A percentile compares a stretch with the other conserved stretches of the same genome.
These are phyloP conservation scores for Platalea minor DNA, from an alignment of 2,797 vertebrate species.

Conservation along the genomic window DNA sequence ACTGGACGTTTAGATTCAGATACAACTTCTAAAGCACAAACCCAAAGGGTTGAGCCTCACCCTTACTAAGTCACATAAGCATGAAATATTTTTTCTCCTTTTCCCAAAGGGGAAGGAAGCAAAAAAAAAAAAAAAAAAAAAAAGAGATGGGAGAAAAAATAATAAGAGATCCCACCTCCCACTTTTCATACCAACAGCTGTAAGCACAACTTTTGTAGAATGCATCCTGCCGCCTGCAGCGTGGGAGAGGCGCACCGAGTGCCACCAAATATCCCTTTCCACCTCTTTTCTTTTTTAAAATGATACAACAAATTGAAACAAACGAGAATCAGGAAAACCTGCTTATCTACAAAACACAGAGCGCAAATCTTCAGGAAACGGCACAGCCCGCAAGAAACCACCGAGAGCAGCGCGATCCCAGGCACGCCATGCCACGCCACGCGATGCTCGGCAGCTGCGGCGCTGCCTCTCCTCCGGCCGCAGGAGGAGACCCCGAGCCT, in stretches of 20 bases:
- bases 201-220: not conserved
- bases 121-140: no score
- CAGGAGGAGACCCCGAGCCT: not conserved
- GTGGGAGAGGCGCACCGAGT: rapidly evolving
- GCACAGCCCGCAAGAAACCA: rapidly evolving
- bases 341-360: not conserved
- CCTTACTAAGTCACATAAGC: not conserved
- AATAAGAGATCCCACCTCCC: not conserved
- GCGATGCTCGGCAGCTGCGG: not conserved
- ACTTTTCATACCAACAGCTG: not conserved
- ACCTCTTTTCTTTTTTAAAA: not conserved
- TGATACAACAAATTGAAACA: not conserved
- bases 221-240: not conserved
- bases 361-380: not conserved
- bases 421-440: not conserved
- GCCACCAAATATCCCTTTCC: not conserved
- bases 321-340: not conserved
- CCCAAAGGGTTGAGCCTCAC: not conserved
- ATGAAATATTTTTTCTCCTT: rapidly evolving
- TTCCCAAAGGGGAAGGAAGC: not conserved
- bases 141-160: not conserved
- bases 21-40: rapidly evolving
- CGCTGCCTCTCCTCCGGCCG: not conserved
- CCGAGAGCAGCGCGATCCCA: not conserved
- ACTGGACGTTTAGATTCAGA: not conserved